phyloP scores from a whole-genome alignment of 2,888 invertebrate genomes.

The Melieria crassipennis region DNA sequence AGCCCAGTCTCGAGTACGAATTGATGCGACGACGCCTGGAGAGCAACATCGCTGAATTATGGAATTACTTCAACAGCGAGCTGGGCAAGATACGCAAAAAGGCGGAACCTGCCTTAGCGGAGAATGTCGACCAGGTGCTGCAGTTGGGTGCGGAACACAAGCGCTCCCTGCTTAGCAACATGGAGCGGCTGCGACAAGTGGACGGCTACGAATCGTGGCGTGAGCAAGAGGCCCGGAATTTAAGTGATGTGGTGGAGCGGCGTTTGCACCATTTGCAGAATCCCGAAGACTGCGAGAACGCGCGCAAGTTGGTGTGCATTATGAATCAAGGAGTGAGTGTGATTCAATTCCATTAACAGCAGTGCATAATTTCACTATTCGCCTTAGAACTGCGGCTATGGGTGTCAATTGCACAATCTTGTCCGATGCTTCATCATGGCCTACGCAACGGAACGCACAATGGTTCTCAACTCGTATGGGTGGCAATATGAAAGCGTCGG shows the following conservation, averaged over 20 bases:
- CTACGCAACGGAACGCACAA: conserved; percentile 91
- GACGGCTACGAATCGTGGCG: conserved; percentile 90
- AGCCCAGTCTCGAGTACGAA: conserved; percentile 81
- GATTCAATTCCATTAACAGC: not conserved
- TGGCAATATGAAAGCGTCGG: conserved; percentile 94
- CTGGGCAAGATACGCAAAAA: conserved; percentile 73
- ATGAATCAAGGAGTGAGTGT: conserved; percentile 82
- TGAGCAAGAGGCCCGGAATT: conserved; percentile 78
- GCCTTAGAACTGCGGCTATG: conserved; percentile 92
- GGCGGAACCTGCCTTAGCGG: conserved; percentile 67
- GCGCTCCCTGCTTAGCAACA: conserved; percentile 77
- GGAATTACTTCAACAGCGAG: conserved; percentile 84
- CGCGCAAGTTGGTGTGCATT: conserved; percentile 91
- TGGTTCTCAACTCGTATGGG: conserved; percentile 92
- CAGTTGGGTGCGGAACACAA: conserved; percentile 80
- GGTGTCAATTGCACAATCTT: conserved; percentile 97
- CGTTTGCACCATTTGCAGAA: conserved; percentile 86
- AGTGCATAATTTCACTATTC: not conserved
- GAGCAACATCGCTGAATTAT: conserved; percentile 83
- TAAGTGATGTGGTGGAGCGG: conserved; percentile 85
- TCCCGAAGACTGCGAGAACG: conserved; percentile 86
- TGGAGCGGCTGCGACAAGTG: conserved; percentile 73
- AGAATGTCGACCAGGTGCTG: conserved; percentile 73
- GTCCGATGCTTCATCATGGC: conserved; percentile 97
- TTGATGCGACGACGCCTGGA: conserved; percentile 78